Evolutionary conservation across 2,797 vertebrate genomes (phyloP), one percentile per base, ranked within the genome.

Genomic region (Lophura swinhoii): DNA sequence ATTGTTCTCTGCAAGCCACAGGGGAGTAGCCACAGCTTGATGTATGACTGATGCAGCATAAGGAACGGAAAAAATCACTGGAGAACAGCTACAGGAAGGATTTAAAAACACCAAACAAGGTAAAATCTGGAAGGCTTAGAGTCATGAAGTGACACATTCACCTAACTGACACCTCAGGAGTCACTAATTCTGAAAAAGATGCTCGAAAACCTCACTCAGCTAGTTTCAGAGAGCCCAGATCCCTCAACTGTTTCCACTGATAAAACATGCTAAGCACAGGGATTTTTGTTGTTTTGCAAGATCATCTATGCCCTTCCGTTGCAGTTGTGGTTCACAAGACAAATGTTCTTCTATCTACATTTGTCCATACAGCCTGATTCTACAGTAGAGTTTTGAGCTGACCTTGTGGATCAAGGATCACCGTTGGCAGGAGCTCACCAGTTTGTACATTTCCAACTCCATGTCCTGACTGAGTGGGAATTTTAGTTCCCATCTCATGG

Each of bases 1-100:
- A 91, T 89, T 94, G 94, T 88, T 96, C 91, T 85, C 91, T 95
- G 89, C 56, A 90, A 95, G 93, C 69, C 93, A 92, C 80, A 2
- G 6, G 93, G 80, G 93, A 97, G 76, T 95, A 96, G 92, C 92
- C 83, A 92, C 80, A 92, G 79, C 58, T 86, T 91, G 80, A 92
- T 88, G 66, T 93, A 91, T 92, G 88, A 91, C 87, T 90, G 90
- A 94, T 93, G 83, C 90, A 87, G 92, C 84, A 51, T 14, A 91
- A 93, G 64, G 81, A 90, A 92, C 46, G 76, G 91, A 46, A 90
- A 94, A 91, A 84, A 70, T 39, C 73, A 71, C 80, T 18, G 41
- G 81, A 83, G 92, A 92, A 62, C 66, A 80, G 85, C 92, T 87
- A 71, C 77, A 80, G 66, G 58, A 85, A 88, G 81, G 77, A 84